Evolutionary conservation across 2,888 invertebrate species (phyloP), one percentile per base, ranked within the genome.

Genomic region (Mesochorus sp.): DNA sequence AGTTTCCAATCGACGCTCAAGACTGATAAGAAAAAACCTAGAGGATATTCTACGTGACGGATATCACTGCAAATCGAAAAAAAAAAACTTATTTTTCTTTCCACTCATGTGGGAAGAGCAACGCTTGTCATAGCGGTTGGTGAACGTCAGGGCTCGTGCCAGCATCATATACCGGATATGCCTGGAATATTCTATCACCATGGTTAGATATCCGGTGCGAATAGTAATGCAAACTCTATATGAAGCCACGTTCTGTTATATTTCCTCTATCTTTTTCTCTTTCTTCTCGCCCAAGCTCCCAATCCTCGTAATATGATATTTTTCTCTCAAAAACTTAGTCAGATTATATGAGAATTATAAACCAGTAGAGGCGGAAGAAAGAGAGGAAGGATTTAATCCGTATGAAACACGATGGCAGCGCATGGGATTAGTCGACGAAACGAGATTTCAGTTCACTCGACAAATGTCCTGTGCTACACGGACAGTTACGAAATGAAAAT

Each of bases 331-430:
- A 76, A 85, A 82, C 80, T 76, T 81, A 81, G 81, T 72, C 75
- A 83, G 85, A 85, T 87, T 87, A 87, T n/a, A n/a, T 79, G 81
- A 82, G 85, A 85, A 85, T 86, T 84, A 86, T 84, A 83, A 81
- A 84, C 78, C 71, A 17, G 53, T 2, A 19, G n/a, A 53, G 42
- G 49, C 19, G 47, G 8, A 24, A 57, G 62, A 39, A 76, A 81
- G 70, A 53, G 55, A 79, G 83, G 79, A 78, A 82, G 82, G 79
- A 84, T 85, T 87, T 85, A 85, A 85, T 85, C 83, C 84, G 81
- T 80, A 84, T 85, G 83, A 86, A 87, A 85, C 86, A 85, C 76
- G 86, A 83, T 83, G 84, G 82, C 84, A 83, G 83, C 76, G 62
- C 26, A 49, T n/a, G 57, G 84, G 86, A 87, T 87, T 87, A 86